Evolutionary conservation across 2,113 vertebrate genomes (phyloP), one percentile per base, ranked within the genome.

Genomic region (Rousettus leschenaultii): DNA sequence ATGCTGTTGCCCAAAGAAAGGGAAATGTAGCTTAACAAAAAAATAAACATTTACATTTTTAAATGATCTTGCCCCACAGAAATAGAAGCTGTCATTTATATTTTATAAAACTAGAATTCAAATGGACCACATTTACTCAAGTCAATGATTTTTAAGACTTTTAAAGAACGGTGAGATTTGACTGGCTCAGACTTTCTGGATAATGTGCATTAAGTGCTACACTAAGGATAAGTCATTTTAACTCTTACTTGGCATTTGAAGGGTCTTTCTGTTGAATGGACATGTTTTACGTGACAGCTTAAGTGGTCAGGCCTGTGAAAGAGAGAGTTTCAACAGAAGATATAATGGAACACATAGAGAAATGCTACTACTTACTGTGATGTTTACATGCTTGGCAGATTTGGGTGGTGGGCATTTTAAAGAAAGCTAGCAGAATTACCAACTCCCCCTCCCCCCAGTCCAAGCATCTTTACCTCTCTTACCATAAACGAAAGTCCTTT

Each of bases 211-310:
- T 94, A 96, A 95, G 71, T 86, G 92, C 92, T 96, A 97, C 79
- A 91, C 91, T 97, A 92, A 98, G 82, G 97, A 97, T 95, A 98
- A 98, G 98, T 96, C 92, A 97, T 94, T 92, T 97, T 96, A 98
- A 99, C 99, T 99, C 99, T 99, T 98, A 99, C 99, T 99, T 99
- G 99, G 99, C 99, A 99, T 99, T 99, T 99, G 98, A 99, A 99
- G 95, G 99, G 99, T 98, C 99, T 99, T 99, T 99, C 99, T 98
- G 99, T 99, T 97, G 99, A 99, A 98, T 99, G 99, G 98, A 99
- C 99, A 94, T 99, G 99, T 98, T 99, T 99, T 98, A 99, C 99
- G 83, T 99, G 99, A 99, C 99, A 99, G 99, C 99, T 99, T 99
- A 99, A 99, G 98, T 99, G 99, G 99, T 99, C 99, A 82, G 99